These are phyloP conservation scores for Pomatorhinus ruficollis DNA, from an alignment of 2,113 vertebrate species.

Conservation along the genomic window DNA sequence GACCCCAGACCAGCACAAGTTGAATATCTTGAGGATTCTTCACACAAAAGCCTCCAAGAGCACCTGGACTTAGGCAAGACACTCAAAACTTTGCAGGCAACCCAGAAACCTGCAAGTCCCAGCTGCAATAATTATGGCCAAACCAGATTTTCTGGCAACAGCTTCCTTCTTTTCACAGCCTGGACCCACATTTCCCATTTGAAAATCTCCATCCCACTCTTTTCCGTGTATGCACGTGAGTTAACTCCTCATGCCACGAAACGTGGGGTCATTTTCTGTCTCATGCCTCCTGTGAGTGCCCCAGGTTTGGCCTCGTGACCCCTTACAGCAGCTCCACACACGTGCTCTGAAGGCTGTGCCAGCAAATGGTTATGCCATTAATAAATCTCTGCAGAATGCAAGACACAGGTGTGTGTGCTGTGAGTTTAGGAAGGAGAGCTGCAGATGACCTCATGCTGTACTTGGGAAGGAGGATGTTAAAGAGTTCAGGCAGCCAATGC, in stretches of 20 bases:
- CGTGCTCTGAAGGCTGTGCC: rapidly evolving
- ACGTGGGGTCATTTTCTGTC: neutral
- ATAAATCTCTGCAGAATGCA: neutral
- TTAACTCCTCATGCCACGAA: neutral
- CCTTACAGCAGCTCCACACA: neutral
- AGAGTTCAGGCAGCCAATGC: neutral
- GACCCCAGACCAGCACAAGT: neutral
- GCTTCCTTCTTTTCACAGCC: neutral
- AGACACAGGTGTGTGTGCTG: neutral
- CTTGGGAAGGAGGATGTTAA: neutral
- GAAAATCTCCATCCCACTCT: neutral
- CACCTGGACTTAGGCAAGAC: neutral
- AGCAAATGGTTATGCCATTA: neutral
- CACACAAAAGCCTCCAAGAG: neutral
- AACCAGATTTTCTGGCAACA: neutral
- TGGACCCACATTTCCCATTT: neutral
- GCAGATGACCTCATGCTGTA: neutral
- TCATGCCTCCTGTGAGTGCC: neutral
- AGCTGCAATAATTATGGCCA: neutral
- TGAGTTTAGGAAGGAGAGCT: neutral
- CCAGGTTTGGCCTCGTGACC: neutral
- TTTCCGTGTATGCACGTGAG: rapidly evolving
- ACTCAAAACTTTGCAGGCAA: neutral
- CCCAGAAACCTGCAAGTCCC: neutral
- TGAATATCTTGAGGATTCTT: neutral